Conservation (phyloP, 2,113 vertebrate genomes). For the Chamaea fasciata region DNA sequence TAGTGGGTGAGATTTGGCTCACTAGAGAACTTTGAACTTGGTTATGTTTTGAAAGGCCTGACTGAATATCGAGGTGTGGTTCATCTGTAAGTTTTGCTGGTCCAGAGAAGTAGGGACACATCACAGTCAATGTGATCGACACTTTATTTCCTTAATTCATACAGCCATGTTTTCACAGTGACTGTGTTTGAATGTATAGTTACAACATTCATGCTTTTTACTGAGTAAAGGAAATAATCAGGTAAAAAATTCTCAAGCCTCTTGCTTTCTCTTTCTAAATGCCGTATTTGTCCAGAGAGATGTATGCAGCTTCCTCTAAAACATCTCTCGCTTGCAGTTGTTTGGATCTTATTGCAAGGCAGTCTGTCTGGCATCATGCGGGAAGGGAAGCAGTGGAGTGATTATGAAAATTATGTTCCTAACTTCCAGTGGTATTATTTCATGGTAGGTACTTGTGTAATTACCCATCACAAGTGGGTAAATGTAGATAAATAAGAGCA, state of each 20-base stretch:
- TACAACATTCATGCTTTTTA: neutral
- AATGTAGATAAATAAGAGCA: conserved; percentile 36
- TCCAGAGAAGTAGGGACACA: neutral
- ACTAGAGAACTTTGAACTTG: neutral
- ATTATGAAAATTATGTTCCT: neutral
- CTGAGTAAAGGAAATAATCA: neutral
- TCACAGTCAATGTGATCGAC: neutral
- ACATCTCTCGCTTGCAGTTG: neutral
- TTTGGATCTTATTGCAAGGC: neutral
- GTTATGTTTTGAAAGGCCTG: neutral
- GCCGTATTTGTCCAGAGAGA: neutral
- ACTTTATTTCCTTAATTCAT: neutral
- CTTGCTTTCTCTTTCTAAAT: neutral
- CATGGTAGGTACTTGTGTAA: conserved; percentile 20
- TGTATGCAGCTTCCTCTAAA: neutral
- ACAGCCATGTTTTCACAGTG: neutral
- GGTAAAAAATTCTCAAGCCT: neutral
- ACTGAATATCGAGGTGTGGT: neutral
- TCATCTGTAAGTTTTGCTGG: neutral
- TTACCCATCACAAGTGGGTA: neutral
- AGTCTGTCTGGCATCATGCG: neutral
- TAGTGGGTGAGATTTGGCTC: neutral
- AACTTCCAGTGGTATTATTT: conserved; percentile 22
- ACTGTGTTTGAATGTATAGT: neutral
- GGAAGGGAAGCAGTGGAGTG: neutral